Base-by-base conservation (phyloP, 2,113 vertebrate species). In the Oreocharis arfaki region DNA sequence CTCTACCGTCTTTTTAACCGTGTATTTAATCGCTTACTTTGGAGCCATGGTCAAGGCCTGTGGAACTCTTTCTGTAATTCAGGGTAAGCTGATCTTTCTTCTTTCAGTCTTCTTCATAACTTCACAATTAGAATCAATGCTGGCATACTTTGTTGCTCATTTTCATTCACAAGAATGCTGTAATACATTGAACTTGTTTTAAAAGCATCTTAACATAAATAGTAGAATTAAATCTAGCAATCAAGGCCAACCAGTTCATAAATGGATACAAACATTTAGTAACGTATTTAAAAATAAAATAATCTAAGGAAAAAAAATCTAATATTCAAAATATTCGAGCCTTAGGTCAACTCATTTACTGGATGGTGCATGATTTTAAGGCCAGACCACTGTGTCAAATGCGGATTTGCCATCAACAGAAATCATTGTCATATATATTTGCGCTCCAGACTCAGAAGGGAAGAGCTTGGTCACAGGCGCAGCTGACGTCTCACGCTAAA, bases 1-100 rank as follows among this genome's bases (percentile, higher is more conserved):
- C 97, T 99, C 28, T 99, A 98, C 94, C 98, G 98, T 49, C 98
- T 99, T 94, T 99, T 99, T 96, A 99, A 98, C 95, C 99, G 99
- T 3, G 98, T 99, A 50, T 99, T 99, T 96, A 99, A 98, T 97
- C 98, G 99, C 61, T 97, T 99, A 64, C 99, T 99, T 22, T 99
- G 99, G 99, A 99, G 98, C 96, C 99, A 99, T 7, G 99, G 99
- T 52, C 99, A 99, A 96, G 99, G 99, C 46, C 95, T 99, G 9
- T 99, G 99, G 99, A 99, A 99, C 96, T 99, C 99, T 97, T 99
- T 99, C 97, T 99, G 98, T 96, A 99, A 98, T 98, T 99, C 99
- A 94, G 98, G 98, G 99, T 99, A 98, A 97, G 98, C 60, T 3
- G 5, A 7, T 88, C 60, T 77, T 80, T 89, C 59, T 56, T 74